These are phyloP conservation scores for Balaenoptera acutorostrata DNA, from an alignment of 2,113 vertebrate species.

Conservation along the genomic window DNA sequence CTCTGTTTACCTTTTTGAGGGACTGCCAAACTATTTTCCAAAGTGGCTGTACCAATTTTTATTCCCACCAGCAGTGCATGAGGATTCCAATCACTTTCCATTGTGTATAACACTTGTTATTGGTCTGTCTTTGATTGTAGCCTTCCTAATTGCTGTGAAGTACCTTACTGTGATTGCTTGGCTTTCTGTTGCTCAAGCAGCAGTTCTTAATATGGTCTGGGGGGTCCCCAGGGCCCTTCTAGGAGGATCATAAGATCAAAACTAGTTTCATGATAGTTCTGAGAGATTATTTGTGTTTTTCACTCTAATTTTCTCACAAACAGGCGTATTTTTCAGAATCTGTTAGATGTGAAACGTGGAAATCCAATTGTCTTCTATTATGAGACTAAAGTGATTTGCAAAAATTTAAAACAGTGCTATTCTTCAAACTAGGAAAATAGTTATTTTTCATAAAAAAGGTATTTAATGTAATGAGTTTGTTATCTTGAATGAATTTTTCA, in stretches of 20 bases:
- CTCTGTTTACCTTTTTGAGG: not conserved
- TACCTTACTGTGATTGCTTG: not conserved
- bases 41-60: not conserved
- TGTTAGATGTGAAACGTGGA: not conserved
- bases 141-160: not conserved
- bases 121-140: not conserved
- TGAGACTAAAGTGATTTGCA: not conserved
- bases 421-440: not conserved
- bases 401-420: not conserved
- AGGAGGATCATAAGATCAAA: not conserved
- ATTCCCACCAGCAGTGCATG: not conserved
- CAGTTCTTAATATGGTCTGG: not conserved
- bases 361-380: not conserved
- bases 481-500: not conserved
- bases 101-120: not conserved
- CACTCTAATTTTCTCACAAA: not conserved
- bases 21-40: slow-evolving; percentile 5
- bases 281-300: slow-evolving; percentile 15
- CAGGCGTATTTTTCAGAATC: not conserved
- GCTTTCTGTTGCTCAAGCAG: not conserved
- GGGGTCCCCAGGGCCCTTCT: not conserved
- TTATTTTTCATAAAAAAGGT: not conserved
- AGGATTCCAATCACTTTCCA: not conserved
- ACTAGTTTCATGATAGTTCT: not conserved
- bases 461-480: not conserved